These are phyloP conservation scores for Galagoides demidoff DNA, from an alignment of 2,797 vertebrate genomes.

Conservation along the genomic window DNA sequence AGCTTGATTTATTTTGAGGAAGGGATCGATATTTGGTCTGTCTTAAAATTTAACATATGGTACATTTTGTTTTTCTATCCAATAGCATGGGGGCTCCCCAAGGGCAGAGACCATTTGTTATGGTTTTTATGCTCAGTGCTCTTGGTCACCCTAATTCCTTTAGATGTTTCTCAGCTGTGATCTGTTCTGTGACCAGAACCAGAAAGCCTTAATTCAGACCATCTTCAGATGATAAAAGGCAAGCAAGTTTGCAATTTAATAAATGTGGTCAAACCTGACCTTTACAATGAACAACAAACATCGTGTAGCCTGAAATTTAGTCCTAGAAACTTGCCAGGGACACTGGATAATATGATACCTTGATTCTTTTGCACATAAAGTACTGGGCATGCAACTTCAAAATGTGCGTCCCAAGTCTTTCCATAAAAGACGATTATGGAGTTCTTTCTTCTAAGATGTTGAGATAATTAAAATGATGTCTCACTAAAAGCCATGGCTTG, in stretches of 20 bases:
- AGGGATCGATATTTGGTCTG: neutral
- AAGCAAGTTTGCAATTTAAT: conserved; percentile 75
- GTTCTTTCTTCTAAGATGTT: conserved; percentile 46
- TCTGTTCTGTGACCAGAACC: conserved; percentile 44
- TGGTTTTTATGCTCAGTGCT: neutral
- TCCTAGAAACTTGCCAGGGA: conserved; percentile 60
- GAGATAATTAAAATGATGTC: conserved; percentile 46
- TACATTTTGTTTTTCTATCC: conserved; percentile 20
- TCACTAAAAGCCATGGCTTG: neutral
- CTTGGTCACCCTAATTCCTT: conserved; percentile 25
- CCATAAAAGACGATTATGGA: conserved; percentile 62
- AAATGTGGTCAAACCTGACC: conserved; percentile 73
- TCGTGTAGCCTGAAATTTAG: conserved; percentile 66
- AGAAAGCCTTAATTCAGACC: conserved; percentile 75
- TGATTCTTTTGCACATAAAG: conserved; percentile 64
- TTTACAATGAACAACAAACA: conserved; percentile 74
- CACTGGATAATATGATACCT: conserved; percentile 73
- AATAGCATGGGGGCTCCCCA: neutral
- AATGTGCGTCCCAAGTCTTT: conserved; percentile 40
- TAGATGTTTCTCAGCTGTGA: conserved; percentile 59
- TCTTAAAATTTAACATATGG: neutral
- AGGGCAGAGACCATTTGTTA: neutral
- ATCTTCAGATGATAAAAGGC: conserved; percentile 73
- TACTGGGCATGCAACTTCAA: conserved; percentile 58
- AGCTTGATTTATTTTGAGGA: conserved; percentile 10